Percentiles rank a stretch among this genome's conserved stretches.
Evolutionary conservation across 2,888 invertebrate genomes (phyloP).

Genomic region (Ornithoptera priamus): DNA sequence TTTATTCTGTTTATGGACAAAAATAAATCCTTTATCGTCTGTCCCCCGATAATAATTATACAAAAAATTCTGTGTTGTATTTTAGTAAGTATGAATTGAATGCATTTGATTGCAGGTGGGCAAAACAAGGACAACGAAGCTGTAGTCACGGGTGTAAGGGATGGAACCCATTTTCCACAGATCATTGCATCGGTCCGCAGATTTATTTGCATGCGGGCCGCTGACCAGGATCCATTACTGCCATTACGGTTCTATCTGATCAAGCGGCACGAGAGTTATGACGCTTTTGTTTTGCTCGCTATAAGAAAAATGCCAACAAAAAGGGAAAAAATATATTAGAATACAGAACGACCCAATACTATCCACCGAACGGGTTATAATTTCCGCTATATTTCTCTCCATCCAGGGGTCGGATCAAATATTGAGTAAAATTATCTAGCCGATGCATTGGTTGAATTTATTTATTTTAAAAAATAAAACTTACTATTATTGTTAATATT

Average conservation of each 20-base stretch:
- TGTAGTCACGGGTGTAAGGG: constrained; percentile 51
- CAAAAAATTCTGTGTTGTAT: neutral
- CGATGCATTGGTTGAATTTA: constrained; percentile 40
- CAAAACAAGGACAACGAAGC: constrained; percentile 36
- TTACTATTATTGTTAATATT: neutral
- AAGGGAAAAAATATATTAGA: constrained; percentile 56
- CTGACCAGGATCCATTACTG: constrained; percentile 80
- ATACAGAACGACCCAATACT: constrained; percentile 53
- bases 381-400: constrained; percentile 68
- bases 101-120: constrained; percentile 28
- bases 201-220: constrained; percentile 82
- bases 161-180: constrained; percentile 78
- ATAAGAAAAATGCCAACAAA: constrained; percentile 66
- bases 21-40: too few relatives aligned
- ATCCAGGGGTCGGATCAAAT: constrained; percentile 44
- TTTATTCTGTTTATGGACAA: too few relatives aligned
- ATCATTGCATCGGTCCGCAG: constrained; percentile 79
- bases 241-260: constrained; percentile 78
- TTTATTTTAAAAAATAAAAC: constrained; percentile 5
- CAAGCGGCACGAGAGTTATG: constrained; percentile 77
- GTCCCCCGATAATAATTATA: too few relatives aligned
- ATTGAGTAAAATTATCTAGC: constrained; percentile 34
- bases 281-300: constrained; percentile 76
- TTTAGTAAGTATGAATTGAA: neutral
- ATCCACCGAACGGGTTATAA: constrained; percentile 65